Percentiles rank a stretch among this genome's conserved stretches.
phyloP scores from a whole-genome alignment of 1,140 invertebrate genomes.

The Heliconius hewitsoni region DNA sequence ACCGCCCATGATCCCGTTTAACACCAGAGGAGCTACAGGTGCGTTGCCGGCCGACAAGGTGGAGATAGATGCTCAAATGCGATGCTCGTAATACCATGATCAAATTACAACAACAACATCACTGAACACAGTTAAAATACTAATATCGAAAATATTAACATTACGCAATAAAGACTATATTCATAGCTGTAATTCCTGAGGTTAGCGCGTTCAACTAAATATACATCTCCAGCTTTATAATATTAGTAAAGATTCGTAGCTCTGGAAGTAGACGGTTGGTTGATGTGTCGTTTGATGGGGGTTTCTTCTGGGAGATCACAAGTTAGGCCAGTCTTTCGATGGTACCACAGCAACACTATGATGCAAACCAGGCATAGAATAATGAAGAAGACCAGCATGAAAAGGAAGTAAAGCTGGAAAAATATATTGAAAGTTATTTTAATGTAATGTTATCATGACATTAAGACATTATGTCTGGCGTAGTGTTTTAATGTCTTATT shows the following conservation, averaged over 20 bases:
- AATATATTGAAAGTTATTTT: background rate
- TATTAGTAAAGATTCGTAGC: background rate
- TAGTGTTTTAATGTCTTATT: background rate
- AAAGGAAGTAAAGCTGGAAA: slow-evolving; percentile 58
- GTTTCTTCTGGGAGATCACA: slow-evolving; percentile 46
- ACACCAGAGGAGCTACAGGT: too few relatives aligned
- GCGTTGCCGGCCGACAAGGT: too few relatives aligned
- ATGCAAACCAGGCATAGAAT: slow-evolving; percentile 51
- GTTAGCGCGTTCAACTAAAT: background rate
- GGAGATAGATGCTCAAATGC: too few relatives aligned
- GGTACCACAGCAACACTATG: slow-evolving; percentile 46
- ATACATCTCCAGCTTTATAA: background rate
- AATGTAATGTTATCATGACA: too few relatives aligned
- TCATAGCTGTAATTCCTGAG: too few relatives aligned
- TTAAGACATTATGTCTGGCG: too few relatives aligned
- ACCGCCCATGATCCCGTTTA: too few relatives aligned
- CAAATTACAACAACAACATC: too few relatives aligned
- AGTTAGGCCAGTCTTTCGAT: slow-evolving; percentile 39
- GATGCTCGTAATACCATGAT: too few relatives aligned
- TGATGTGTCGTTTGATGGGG: slow-evolving; percentile 35
- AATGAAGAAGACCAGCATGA: slow-evolving; percentile 58
- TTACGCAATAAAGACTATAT: too few relatives aligned
- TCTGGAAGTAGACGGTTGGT: slow-evolving; percentile 22
- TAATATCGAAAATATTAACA: too few relatives aligned
- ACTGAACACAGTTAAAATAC: too few relatives aligned